Evolutionary conservation across 1,140 invertebrate species (phyloP), one percentile per base, ranked within the genome.

Genomic region (Lepidotrigona ventralis): DNA sequence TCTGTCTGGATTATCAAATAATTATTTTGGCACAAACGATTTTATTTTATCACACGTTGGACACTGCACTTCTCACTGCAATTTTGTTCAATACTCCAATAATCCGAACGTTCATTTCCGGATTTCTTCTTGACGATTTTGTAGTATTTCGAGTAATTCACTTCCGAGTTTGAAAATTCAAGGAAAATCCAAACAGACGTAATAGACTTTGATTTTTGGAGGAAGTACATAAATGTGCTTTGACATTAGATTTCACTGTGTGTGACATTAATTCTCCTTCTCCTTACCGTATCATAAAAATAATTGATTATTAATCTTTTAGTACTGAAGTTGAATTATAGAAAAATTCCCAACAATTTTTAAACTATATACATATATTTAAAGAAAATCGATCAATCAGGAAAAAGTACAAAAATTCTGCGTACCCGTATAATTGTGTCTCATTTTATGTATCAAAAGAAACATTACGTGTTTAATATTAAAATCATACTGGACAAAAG

Each of bases 11-110:
- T 68, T 68, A 68, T 33, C 19, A 6, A 23, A 69, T 2, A 29
- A 66, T 51, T 46, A 51, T 51, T 51, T 72, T 26, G 9, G 26
- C 8, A 53, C 1, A 3, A 51, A 17, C 19, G 14, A 29, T 5
- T 46, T 46, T 53, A 4, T 39, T 72, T 53, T 39, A 26, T 12
- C 39, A 17, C 68, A 53, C n/a, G 12, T 19, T 23, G 19, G 2
- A 12, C 79, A 74, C 26, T 54, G 15, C 79, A 73, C 70, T 74
- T 73, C 9, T 33, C 79, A 74, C 58, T 80, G 21, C 0, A 58
- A 51, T 54, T 17, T 54, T 8, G 2, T 72, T 54, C 11, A 6
- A 17, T 19, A 21, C 17, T 54, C 8, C 11, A 6, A 17, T 19
- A 29, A 6, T 74, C 39, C 2, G 9, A 23, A 39, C 26, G 4